Percentiles rank a stretch among this genome's conserved stretches.
Evolutionary conservation across 2,113 vertebrate genomes (phyloP).

Genomic region (Eolophus roseicapilla): DNA sequence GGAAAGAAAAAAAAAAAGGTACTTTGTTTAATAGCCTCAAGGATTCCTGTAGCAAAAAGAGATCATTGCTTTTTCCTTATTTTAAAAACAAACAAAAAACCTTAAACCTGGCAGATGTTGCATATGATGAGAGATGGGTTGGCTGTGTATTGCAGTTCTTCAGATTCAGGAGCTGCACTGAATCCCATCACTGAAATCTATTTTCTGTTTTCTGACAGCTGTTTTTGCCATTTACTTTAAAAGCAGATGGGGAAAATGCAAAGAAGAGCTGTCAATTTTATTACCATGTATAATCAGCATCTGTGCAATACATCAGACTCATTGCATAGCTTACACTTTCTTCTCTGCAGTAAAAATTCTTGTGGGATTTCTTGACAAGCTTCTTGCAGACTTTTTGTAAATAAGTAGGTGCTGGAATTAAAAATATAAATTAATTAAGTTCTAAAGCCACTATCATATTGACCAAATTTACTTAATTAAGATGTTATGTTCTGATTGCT

Average conservation of each 20-base stretch:
- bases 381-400: conserved; percentile 10
- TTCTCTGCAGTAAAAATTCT: conserved; percentile 47
- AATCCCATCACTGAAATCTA: conserved; percentile 42
- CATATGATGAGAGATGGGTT: not conserved
- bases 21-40: conserved; percentile 17
- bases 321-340: conserved; percentile 34
- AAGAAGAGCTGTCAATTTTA: conserved; percentile 73
- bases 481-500: not conserved
- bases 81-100: conserved; percentile 24
- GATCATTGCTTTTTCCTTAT: not conserved
- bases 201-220: conserved; percentile 67
- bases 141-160: not conserved
- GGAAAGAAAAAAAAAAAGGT: not conserved
- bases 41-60: not conserved
- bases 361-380: conserved; percentile 20
- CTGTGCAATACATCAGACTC: conserved; percentile 66
- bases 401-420: not conserved
- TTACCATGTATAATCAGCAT: conserved; percentile 74
- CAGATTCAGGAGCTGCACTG: conserved; percentile 45
- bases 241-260: conserved; percentile 75
- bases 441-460: not conserved
- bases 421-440: conserved; percentile 1
- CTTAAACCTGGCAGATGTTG: not conserved
- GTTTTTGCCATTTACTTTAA: conserved; percentile 75
- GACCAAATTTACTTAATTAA: not conserved